Conservation (phyloP, 2,888 invertebrate genomes). For the Mesoligia furuncula region DNA sequence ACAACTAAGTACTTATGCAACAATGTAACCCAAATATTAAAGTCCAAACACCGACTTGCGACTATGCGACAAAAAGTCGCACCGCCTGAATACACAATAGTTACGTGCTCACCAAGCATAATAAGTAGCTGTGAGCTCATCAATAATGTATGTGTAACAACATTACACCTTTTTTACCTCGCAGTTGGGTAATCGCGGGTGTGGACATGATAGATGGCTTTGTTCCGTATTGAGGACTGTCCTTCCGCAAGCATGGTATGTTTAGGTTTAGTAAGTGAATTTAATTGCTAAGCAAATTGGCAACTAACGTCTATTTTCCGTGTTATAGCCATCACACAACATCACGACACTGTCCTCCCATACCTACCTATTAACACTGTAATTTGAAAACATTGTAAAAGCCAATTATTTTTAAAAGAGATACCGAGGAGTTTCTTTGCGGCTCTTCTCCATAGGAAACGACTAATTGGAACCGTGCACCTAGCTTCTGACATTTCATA, state of each 20-base stretch:
- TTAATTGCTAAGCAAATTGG: background rate
- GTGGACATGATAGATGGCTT: slow-evolving; percentile 12
- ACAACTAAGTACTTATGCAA: slow-evolving; percentile 19
- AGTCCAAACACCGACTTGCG: slow-evolving; percentile 3
- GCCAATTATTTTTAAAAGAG: no score
- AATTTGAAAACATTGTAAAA: no score
- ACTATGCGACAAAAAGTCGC: slow-evolving; percentile 41
- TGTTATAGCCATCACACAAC: no score
- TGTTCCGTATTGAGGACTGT: slow-evolving; percentile 58
- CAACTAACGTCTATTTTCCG: background rate
- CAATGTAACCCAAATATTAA: slow-evolving; percentile 30
- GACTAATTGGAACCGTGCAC: no score
- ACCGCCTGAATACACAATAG: slow-evolving; percentile 24
- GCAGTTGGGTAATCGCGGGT: slow-evolving; percentile 45
- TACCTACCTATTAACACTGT: no score
- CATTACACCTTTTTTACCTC: slow-evolving; percentile 59
- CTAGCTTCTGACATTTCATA: no score
- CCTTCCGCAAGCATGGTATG: slow-evolving; percentile 44
- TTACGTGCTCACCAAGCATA: slow-evolving; percentile 38
- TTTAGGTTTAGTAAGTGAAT: background rate
- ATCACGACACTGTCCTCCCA: no score
- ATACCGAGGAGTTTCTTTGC: no score
- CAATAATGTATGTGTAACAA: slow-evolving; percentile 57
- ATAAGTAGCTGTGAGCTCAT: slow-evolving; percentile 53
- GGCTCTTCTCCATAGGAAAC: no score